Evolutionary conservation across 2,888 invertebrate genomes (phyloP), one percentile per base, ranked within the genome.

Genomic region (Xestia xanthographa): DNA sequence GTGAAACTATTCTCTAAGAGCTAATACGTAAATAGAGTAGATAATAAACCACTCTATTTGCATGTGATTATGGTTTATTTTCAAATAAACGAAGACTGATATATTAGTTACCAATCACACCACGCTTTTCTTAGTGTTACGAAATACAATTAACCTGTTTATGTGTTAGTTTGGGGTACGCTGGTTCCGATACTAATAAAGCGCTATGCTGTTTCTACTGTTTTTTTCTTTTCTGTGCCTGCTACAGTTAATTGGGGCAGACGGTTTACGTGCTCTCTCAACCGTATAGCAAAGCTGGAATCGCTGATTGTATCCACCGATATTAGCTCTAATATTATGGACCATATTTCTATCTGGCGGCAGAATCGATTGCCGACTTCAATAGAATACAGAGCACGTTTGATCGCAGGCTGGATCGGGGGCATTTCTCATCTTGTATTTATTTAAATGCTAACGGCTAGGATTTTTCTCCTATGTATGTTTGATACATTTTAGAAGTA

Each of bases 191-290:
- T n/a, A n/a, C n/a, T n/a, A n/a, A n/a, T n/a, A n/a, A n/a, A n/a
- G n/a, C n/a, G n/a, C n/a, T n/a, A n/a, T n/a, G n/a, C n/a, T n/a
- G n/a, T n/a, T n/a, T n/a, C n/a, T n/a, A n/a, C n/a, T n/a, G n/a
- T n/a, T n/a, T n/a, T n/a, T n/a, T n/a, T n/a, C n/a, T n/a, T n/a
- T n/a, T n/a, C n/a, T n/a, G n/a, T n/a, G 75, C 66, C 45, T 67
- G 63, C 50, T 75, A 45, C 17, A 68, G 71, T 75, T 86, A 86
- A 85, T 86, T 85, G 77, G 75, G 71, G 77, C 81, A 78, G 63
- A 62, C 73, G 17, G 77, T 66, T 79, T 26, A 73, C 66, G 78
- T 76, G 77, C 67, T 70, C 84, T 58, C 45, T 62, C 60, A 75
- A 62, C 70, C 79, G 60, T 71, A 56, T 58, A 53, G 43, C 65